Percentiles rank a stretch among this genome's conserved stretches.
These are phyloP conservation scores for Ceyx erithaca DNA, from an alignment of 2,797 vertebrate species.

Conservation along the genomic window DNA sequence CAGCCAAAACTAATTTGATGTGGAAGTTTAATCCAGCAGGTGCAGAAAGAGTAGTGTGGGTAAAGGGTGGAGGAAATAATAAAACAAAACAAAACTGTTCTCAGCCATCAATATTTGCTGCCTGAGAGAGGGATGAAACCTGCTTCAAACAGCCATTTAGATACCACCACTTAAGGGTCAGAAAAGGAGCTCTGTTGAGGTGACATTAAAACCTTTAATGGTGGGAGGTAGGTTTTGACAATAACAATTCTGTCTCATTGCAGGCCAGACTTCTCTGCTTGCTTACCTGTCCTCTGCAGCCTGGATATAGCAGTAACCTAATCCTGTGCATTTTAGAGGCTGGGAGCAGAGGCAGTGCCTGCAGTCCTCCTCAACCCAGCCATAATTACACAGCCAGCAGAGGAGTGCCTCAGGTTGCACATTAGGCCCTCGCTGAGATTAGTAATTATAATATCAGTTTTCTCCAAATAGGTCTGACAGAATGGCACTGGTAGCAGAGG, in stretches of 20 bases:
- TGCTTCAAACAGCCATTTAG: slow-evolving; percentile 52
- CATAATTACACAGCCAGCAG: slow-evolving; percentile 82
- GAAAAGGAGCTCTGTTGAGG: slow-evolving; percentile 76
- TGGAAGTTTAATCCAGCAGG: slow-evolving; percentile 73
- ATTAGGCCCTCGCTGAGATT: slow-evolving; percentile 82
- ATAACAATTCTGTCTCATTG: slow-evolving; percentile 73
- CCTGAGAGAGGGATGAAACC: slow-evolving; percentile 21
- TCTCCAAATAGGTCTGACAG: slow-evolving; percentile 74
- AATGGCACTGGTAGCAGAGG: slow-evolving; percentile 76
- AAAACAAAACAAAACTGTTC: slow-evolving; percentile 35
- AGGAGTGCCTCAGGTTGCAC: slow-evolving; percentile 81
- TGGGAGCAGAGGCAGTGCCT: slow-evolving; percentile 63
- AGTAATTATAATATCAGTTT: slow-evolving; percentile 94
- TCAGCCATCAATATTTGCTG: slow-evolving; percentile 41
- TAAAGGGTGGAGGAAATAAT: slow-evolving; percentile 33
- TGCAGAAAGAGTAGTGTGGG: slow-evolving; percentile 11
- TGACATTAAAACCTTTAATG: slow-evolving; percentile 85
- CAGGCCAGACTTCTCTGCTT: slow-evolving; percentile 73
- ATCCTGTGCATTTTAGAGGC: slow-evolving; percentile 15
- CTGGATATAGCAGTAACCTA: slow-evolving; percentile 45
- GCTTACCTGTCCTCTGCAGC: slow-evolving; percentile 77
- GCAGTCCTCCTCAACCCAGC: slow-evolving; percentile 67
- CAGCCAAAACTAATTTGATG: slow-evolving; percentile 58
- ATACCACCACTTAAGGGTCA: slow-evolving; percentile 65
- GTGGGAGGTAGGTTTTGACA: slow-evolving; percentile 73